Conservation (phyloP, 1,140 invertebrate species). For the Potamilus streckersoni region DNA sequence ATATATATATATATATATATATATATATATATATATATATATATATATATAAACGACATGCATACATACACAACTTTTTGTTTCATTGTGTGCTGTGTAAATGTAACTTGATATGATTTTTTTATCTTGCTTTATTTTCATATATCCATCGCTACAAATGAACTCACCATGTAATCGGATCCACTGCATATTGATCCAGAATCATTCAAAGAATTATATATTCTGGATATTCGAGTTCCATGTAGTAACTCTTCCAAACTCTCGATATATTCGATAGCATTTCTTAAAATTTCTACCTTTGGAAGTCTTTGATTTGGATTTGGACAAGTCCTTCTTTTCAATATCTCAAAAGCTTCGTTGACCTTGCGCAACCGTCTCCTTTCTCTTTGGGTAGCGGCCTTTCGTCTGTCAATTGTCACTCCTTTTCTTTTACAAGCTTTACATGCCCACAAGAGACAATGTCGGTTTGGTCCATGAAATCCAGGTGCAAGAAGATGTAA, state of each 20-base stretch:
- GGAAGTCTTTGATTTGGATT: conserved; percentile 96
- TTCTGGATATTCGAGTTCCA: conserved; percentile 51
- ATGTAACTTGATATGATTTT: too few relatives aligned
- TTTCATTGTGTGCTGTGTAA: too few relatives aligned
- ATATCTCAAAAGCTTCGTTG: conserved; percentile 96
- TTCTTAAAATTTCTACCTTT: conserved; percentile 96
- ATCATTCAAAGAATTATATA: conserved; percentile 48
- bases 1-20: too few relatives aligned
- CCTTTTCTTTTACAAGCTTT: conserved; percentile 96
- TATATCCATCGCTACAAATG: too few relatives aligned
- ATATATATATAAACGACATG: too few relatives aligned
- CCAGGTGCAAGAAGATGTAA: conserved; percentile 68
- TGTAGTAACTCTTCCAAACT: conserved; percentile 80
- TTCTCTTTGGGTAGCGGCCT: conserved; percentile 96
- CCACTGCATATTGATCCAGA: conserved; percentile 53
- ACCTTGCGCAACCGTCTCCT: conserved; percentile 92
- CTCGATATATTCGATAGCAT: conserved; percentile 98
- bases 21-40: too few relatives aligned
- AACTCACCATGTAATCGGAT: conserved; percentile 61
- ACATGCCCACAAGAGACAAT: conserved; percentile 94
- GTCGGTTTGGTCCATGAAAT: conserved; percentile 69
- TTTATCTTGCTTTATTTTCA: too few relatives aligned
- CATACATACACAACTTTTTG: too few relatives aligned
- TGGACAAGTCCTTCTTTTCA: conserved; percentile 91
- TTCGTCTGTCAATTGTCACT: conserved; percentile 92